phyloP scores from a whole-genome alignment of 1,140 invertebrate genomes.

The Hylaeus anthracinus region DNA sequence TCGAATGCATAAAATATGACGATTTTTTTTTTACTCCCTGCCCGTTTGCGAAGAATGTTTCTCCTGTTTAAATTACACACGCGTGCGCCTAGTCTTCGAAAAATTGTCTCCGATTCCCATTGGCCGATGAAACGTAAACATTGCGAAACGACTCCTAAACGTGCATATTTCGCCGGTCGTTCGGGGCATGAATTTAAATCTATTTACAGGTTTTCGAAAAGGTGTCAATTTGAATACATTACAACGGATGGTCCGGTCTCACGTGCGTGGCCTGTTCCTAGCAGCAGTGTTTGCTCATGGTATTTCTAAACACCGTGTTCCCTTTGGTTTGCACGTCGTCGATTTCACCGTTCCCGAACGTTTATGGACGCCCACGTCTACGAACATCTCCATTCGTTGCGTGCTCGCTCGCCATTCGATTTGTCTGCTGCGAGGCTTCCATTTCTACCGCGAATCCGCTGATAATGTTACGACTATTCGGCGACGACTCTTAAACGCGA shows the following conservation, averaged over 20 bases:
- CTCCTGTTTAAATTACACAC: slow-evolving; percentile 28
- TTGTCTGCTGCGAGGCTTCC: slow-evolving; percentile 13
- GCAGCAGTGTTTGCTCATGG: not conserved
- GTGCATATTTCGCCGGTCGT: not conserved
- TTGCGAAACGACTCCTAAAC: slow-evolving; percentile 22
- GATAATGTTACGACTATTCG: not conserved
- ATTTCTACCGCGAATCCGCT: slow-evolving; percentile 10
- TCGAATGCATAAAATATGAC: slow-evolving; percentile 29
- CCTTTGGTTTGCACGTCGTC: slow-evolving; percentile 14
- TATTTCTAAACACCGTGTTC: slow-evolving; percentile 28
- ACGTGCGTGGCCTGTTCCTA: not conserved
- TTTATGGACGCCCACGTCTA: slow-evolving; percentile 34
- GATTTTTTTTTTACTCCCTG: slow-evolving; percentile 6
- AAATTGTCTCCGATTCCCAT: not conserved
- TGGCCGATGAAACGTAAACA: slow-evolving; percentile 17
- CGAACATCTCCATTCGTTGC: slow-evolving; percentile 46
- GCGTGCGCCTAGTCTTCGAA: not conserved
- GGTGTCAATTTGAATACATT: slow-evolving; percentile 23
- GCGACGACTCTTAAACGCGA: not conserved
- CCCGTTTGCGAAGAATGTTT: slow-evolving; percentile 19
- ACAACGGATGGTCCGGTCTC: not conserved
- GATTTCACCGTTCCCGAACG: slow-evolving; percentile 11
- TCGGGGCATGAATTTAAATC: slow-evolving; percentile 11
- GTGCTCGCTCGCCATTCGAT: slow-evolving; percentile 34
- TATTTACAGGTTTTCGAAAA: slow-evolving; percentile 23